Conservation (phyloP, 2,113 vertebrate species). For the Labeo catla region DNA sequence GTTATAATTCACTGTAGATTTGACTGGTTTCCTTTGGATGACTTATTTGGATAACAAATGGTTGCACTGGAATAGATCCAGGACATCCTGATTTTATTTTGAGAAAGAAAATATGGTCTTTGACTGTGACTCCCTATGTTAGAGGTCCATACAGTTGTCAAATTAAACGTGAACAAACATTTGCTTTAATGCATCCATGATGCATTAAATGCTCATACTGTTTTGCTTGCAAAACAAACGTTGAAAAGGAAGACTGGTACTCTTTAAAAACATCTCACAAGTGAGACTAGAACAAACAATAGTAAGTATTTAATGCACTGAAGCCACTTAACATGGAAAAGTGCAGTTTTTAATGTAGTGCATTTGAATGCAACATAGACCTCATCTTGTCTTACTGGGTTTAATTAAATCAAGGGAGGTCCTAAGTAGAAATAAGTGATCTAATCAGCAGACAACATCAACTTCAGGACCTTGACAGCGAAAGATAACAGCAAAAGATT, state of each 20-base stretch:
- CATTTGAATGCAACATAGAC: background rate
- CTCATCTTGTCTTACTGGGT: background rate
- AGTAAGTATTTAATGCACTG: background rate
- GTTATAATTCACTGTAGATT: background rate
- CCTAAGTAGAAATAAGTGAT: background rate
- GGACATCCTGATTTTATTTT: constrained; percentile 9
- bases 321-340: background rate
- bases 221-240: background rate
- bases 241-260: background rate
- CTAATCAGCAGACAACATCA: constrained; percentile 5
- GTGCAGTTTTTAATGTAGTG: background rate
- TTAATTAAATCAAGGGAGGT: background rate
- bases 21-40: background rate
- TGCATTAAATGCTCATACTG: background rate
- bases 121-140: background rate
- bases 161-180: constrained; percentile 14
- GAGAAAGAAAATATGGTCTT: constrained; percentile 5
- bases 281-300: background rate
- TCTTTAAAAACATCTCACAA: background rate
- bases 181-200: background rate
- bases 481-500: constrained; percentile 4
- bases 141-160: background rate
- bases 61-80: background rate
- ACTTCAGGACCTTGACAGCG: background rate
- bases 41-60: background rate